Conservation (phyloP, 2,797 vertebrate genomes). For the Clarias fuscus region DNA sequence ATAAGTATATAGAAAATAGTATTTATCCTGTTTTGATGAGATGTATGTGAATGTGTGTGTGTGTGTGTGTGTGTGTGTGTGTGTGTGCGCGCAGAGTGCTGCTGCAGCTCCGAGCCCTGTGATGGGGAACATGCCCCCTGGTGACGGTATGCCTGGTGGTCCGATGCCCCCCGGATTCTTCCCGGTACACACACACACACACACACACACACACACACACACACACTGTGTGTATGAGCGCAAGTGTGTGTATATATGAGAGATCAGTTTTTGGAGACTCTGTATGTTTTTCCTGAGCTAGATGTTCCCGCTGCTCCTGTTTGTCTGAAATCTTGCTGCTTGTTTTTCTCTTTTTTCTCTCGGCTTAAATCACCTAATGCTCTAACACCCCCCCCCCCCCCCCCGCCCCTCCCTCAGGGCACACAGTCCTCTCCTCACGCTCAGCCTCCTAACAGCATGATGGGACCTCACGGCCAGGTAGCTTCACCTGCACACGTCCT, state of each 20-base stretch:
- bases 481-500: slow-evolving; percentile 57
- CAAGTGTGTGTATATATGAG: neutral
- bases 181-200: slow-evolving; percentile 76
- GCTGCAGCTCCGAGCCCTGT: slow-evolving; percentile 97
- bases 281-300: neutral
- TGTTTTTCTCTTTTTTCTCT: neutral
- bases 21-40: neutral
- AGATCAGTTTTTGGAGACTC: neutral
- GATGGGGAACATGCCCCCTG: slow-evolving; percentile 97
- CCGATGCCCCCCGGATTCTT: slow-evolving; percentile 98
- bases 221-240: too few species aligned
- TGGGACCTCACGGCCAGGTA: slow-evolving; percentile 99
- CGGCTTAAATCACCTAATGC: neutral
- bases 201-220: too few species aligned
- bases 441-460: slow-evolving; percentile 99
- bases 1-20: too few species aligned
- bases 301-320: neutral
- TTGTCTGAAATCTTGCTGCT: slow-evolving; percentile 1
- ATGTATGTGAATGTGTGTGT: neutral
- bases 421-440: slow-evolving; percentile 99
- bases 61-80: neutral
- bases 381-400: slow-evolving; percentile 17
- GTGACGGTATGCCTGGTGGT: slow-evolving; percentile 94
- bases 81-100: slow-evolving; percentile 80
- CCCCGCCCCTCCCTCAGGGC: slow-evolving; percentile 76